Evolutionary conservation across 2,888 invertebrate species (phyloP), one percentile per base, ranked within the genome.

Genomic region (Agonum fuliginosum): DNA sequence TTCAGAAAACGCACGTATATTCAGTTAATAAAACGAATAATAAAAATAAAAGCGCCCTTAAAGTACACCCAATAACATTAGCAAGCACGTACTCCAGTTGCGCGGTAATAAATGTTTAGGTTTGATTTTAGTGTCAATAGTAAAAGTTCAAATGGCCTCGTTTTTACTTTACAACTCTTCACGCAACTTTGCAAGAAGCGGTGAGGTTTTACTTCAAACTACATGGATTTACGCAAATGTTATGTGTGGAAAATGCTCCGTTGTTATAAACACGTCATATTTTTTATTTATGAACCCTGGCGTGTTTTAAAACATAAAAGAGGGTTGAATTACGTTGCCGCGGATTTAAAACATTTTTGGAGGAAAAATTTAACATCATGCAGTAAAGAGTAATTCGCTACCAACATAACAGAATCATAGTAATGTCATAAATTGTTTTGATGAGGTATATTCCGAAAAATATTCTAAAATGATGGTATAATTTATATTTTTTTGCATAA

Each of bases 51-150:
- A 75, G 48, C 51, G 48, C 67, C 67, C 22, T 30, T 75, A 67
- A 75, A 75, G 75, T 67, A 75, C 51, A 37, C 19, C 51, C 75
- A 75, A 75, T 75, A 75, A 75, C 75, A 75, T 75, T 75, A 75
- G 67, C 67, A 17, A 62, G 34, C 67, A 73, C 62, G 58, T 72
- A 54, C 72, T 72, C 37, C 19, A 71, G 71, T 20, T 54, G 58
- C 34, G 37, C 72, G 10, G 72, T 72, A 72, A 72, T 72, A 72
- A 72, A 72, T 72, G 72, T 72, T 72, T 72, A 54, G 72, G 72
- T 72, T 72, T 72, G 72, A 72, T 72, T 72, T 72, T 72, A 72
- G 37, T 72, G 72, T 72, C 72, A 72, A 72, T 72, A 72, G 72
- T 72, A 72, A 72, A 72, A 72, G 72, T 72, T 72, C 54, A 72